phyloP scores from a whole-genome alignment of 2,797 vertebrate genomes.

The Bucorvus abyssinicus region DNA sequence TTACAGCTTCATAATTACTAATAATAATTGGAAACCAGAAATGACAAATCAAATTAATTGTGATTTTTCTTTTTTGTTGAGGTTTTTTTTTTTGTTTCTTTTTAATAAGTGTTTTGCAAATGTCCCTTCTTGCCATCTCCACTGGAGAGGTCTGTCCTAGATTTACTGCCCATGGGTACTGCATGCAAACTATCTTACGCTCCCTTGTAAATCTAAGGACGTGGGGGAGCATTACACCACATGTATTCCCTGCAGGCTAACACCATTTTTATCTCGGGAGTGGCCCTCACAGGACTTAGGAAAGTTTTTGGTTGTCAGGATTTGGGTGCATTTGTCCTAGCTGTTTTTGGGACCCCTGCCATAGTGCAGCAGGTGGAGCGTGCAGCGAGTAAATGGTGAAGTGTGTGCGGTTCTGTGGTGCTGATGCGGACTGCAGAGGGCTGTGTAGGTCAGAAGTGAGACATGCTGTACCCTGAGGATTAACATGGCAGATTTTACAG shows the following conservation, averaged over 20 bases:
- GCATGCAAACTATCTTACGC: neutral
- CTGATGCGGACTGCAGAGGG: neutral
- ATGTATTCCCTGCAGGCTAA: neutral
- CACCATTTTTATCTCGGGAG: neutral
- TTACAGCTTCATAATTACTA: neutral
- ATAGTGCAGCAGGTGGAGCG: neutral
- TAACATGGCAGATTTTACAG: neutral
- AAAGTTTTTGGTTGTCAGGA: neutral
- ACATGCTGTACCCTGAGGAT: neutral
- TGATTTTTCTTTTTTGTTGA: neutral
- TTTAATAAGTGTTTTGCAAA: neutral
- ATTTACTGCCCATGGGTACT: neutral
- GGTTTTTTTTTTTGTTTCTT: neutral
- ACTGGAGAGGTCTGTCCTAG: neutral
- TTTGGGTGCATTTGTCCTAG: neutral
- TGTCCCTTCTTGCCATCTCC: neutral
- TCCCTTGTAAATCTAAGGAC: neutral
- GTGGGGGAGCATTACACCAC: neutral
- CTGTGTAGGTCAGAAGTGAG: neutral
- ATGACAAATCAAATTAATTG: neutral
- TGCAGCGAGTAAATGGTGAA: accelerated
- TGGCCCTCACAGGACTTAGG: neutral
- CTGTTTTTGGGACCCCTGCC: neutral
- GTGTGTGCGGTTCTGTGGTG: neutral
- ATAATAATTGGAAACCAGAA: neutral